Base-by-base conservation (phyloP, 2,113 vertebrate genomes). In the Paedocypris sp. region DNA sequence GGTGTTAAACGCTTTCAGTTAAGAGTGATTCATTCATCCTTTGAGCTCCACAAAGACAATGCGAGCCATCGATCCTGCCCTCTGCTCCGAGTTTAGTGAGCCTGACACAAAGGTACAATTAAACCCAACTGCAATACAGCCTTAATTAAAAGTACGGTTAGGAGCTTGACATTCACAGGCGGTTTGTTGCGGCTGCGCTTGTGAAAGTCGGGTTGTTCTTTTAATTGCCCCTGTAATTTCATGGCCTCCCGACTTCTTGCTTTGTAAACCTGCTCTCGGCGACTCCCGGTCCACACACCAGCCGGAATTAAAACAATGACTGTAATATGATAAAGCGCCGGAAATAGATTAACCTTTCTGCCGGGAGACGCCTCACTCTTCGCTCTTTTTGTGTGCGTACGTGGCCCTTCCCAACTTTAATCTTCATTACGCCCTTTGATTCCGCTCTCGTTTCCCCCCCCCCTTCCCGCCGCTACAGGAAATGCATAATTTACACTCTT, bases 351-450 rank as follows among this genome's bases (percentile, higher is more conserved):
- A 86, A 83, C 83, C 82, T 84, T 85, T 79, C 76, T 74, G 73
- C 63, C 74, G 69, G 57, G 64, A 25, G 74, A 74, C 33, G 35
- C 52, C 42, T 69, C 73, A 70, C 61, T 70, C 72, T 62, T 68
- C 66, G 64, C 54, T 72, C 70, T 56, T 65, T 57, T 26, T 19
- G 16, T 33, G 15, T 28, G 25, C 54, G n/a, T 11, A 58, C 46
- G 41, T 33, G 75, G 72, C 68, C 75, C 76, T 66, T n/a, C 73
- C 80, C 75, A 85, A 83, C 83, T 84, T 85, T 83, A 80, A 83
- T 86, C 84, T 85, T 85, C 79, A 83, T 86, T 84, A 85, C 75
- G 74, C 77, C 76, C 84, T 86, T 87, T 84, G 84, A 87, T 85
- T 87, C 82, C n/a, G n/a, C n/a, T n/a, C n/a, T n/a, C n/a, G n/a